Percentiles rank a stretch among this genome's conserved stretches.
Evolutionary conservation across 2,888 invertebrate genomes (phyloP).

Genomic region (Philopedon plagiatum): DNA sequence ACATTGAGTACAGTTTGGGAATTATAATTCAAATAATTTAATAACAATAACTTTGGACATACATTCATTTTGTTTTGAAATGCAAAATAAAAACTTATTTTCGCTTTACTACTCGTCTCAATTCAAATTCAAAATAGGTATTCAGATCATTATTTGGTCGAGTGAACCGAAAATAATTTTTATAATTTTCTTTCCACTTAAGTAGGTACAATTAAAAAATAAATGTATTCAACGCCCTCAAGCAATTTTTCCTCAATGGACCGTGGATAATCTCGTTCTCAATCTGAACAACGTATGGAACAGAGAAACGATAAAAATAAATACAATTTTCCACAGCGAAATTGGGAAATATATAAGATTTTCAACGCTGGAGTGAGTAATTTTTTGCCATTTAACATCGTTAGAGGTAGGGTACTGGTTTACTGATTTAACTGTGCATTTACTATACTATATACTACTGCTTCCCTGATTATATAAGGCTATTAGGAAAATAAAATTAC

Average conservation of each 20-base stretch:
- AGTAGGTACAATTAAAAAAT: slow-evolving; percentile 63
- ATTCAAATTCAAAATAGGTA: slow-evolving; percentile 15
- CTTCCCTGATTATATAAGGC: too few relatives aligned
- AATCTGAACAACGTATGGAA: slow-evolving; percentile 61
- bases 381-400: background rate
- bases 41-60: background rate
- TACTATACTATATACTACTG: too few relatives aligned
- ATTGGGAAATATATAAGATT: slow-evolving; percentile 44
- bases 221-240: slow-evolving; percentile 60
- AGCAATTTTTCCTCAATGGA: slow-evolving; percentile 65
- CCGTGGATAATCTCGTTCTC: slow-evolving; percentile 66
- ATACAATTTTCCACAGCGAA: slow-evolving; percentile 60
- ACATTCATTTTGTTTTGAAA: background rate
- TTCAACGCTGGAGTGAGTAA: slow-evolving; percentile 22
- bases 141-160: slow-evolving; percentile 47
- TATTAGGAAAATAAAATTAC: too few relatives aligned
- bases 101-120: background rate
- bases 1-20: too few relatives aligned
- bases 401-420: too few relatives aligned
- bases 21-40: too few relatives aligned
- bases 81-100: background rate
- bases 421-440: too few relatives aligned
- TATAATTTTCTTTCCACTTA: slow-evolving; percentile 58
- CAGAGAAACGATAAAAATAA: slow-evolving; percentile 58
- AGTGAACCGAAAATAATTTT: slow-evolving; percentile 51